Percentiles rank a stretch among this genome's conserved stretches.
These are phyloP conservation scores for Lacerta viridis DNA, from an alignment of 2,797 vertebrate genomes.

Conservation along the genomic window DNA sequence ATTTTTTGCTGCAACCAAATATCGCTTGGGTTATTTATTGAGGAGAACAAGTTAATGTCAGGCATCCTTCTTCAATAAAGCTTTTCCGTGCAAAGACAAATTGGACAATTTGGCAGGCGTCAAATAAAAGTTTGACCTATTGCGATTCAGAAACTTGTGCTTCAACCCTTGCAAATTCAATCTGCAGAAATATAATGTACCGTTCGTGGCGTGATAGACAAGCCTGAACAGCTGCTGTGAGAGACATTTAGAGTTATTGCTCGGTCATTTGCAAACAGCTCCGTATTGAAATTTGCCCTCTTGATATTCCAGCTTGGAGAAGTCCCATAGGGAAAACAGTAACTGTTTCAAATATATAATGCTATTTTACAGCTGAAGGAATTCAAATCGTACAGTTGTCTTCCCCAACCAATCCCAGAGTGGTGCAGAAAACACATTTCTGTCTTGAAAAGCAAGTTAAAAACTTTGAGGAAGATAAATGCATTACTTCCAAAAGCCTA, in stretches of 20 bases:
- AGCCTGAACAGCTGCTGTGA: conserved; percentile 21
- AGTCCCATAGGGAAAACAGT: background rate
- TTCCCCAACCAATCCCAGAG: background rate
- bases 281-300: conserved; percentile 1
- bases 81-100: background rate
- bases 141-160: conserved; percentile 34
- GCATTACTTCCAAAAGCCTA: background rate
- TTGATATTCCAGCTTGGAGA: background rate
- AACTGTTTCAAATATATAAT: background rate
- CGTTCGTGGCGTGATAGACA: background rate
- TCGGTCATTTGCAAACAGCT: conserved; percentile 17
- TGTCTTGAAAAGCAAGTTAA: background rate
- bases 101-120: conserved; percentile 8
- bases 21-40: conserved; percentile 5
- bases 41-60: background rate
- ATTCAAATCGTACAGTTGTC: background rate
- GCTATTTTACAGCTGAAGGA: background rate
- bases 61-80: conserved; percentile 34
- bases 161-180: conserved; percentile 27
- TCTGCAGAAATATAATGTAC: conserved; percentile 23
- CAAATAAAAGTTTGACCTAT: conserved; percentile 54
- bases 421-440: background rate
- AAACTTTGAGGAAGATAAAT: background rate
- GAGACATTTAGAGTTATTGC: conserved; percentile 24
- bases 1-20: conserved; percentile 18